Evolutionary conservation across 2,113 vertebrate genomes (phyloP).

Genomic region (Phocoena phocoena): DNA sequence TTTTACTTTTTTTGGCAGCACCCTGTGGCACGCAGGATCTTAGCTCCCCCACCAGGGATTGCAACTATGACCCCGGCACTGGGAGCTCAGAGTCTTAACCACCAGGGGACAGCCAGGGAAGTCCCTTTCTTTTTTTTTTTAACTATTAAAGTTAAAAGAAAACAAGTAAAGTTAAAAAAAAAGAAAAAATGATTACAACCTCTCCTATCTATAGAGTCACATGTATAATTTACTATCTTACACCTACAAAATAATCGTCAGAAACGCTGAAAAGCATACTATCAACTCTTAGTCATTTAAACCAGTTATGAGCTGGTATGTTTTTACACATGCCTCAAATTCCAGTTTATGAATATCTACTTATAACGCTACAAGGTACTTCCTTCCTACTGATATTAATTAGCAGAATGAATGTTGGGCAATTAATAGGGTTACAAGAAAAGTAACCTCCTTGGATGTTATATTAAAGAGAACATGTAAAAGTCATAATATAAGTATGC

Average conservation of each 20-base stretch:
- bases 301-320: background rate
- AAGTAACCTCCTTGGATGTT: background rate
- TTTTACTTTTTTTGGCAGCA: too few species aligned
- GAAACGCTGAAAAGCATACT: background rate
- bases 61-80: too few species aligned
- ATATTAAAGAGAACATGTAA: background rate
- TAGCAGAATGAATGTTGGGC: background rate
- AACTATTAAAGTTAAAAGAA: background rate
- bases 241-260: background rate
- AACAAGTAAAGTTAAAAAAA: background rate
- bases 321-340: constrained; percentile 3
- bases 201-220: background rate
- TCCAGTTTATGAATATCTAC: constrained; percentile 37
- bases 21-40: too few species aligned
- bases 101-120: too few species aligned
- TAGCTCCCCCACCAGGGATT: too few species aligned
- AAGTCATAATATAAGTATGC: background rate
- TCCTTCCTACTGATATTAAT: background rate
- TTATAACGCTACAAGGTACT: background rate
- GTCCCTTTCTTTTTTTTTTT: background rate
- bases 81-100: too few species aligned
- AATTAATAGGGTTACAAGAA: background rate
- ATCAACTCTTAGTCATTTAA: background rate
- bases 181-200: background rate
- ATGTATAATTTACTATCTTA: constrained; percentile 2